Evolutionary conservation across 1,140 invertebrate species (phyloP).

Genomic region (Calosoma granatense): DNA sequence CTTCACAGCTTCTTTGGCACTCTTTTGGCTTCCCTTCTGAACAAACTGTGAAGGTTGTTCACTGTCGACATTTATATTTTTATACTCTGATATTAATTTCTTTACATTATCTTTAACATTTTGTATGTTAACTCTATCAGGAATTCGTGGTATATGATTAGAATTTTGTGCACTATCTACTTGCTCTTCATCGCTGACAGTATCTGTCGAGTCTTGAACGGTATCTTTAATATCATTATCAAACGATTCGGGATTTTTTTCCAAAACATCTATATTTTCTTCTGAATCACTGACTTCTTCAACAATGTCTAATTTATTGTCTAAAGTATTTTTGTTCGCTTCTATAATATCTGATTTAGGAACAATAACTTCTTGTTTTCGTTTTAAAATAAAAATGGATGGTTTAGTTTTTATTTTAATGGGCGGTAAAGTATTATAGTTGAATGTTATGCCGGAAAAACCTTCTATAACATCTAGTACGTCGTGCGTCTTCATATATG

Average conservation of each 20-base stretch:
- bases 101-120: slow-evolving; percentile 7
- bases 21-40: slow-evolving; percentile 16
- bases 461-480: slow-evolving; percentile 66
- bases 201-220: too few relatives aligned
- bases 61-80: neutral
- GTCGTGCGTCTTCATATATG: slow-evolving; percentile 59
- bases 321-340: too few relatives aligned
- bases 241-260: too few relatives aligned
- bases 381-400: slow-evolving; percentile 64
- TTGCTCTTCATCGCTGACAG: too few relatives aligned
- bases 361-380: slow-evolving; percentile 34
- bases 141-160: neutral
- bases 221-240: too few relatives aligned
- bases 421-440: slow-evolving; percentile 66
- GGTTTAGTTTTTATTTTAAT: slow-evolving; percentile 72
- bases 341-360: too few relatives aligned
- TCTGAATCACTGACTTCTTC: neutral
- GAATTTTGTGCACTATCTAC: too few relatives aligned
- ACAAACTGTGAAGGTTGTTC: slow-evolving; percentile 12
- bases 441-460: slow-evolving; percentile 69
- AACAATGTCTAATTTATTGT: too few relatives aligned
- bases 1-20: slow-evolving; percentile 32
- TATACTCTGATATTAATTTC: neutral
- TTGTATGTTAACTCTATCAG: neutral
- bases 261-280: too few relatives aligned